Base-by-base conservation (phyloP, 2,888 invertebrate species). In the Macrophya alboannulata region DNA sequence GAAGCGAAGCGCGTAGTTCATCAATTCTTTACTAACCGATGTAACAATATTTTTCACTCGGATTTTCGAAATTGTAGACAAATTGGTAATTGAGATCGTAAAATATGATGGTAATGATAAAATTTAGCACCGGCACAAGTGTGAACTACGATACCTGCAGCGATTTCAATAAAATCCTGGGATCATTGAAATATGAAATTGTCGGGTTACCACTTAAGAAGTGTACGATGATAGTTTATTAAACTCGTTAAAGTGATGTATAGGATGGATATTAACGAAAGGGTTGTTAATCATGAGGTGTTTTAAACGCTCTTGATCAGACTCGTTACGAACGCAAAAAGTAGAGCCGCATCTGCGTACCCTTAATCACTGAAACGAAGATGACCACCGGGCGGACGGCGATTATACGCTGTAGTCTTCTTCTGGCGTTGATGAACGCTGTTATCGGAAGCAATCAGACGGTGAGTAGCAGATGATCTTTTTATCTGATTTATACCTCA, bases 321-420 rank as follows among this genome's bases (percentile, higher is more conserved):
- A 37, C 25, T 51, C 77, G 55, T 77, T 55, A 55, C 77, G 10
- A 25, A 37, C 31, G n/a, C 17, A 77, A 62, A 59, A 62, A 81
- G 21, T 62, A 21, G 81, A 62, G 31, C 81, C 21, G n/a, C 21
- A n/a, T 40, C 59, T 37, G 37, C 51, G 25, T 37, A 37, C 45
- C 43, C 31, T 21, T 74, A 43, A 74, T 55, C 51, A 62, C 43
- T 43, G 43, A 43, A 81, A 81, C 62, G 59, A 81, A 59, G 62
- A 81, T 81, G 81, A 81, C 81, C 81, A 81, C 31, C 81, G 59
- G 59, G n/a, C 21, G 59, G n/a, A 62, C 81, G 81, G 81, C 51
- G 48, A 68, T 83, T n/a, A 83, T 83, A 31, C 83, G 83, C 25
- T 83, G 45, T n/a, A 62, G 83, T 17, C 83, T 83, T 71, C 48